These are phyloP conservation scores for Chaetophractus vellerosus DNA, from an alignment of 2,797 vertebrate species.

Conservation along the genomic window DNA sequence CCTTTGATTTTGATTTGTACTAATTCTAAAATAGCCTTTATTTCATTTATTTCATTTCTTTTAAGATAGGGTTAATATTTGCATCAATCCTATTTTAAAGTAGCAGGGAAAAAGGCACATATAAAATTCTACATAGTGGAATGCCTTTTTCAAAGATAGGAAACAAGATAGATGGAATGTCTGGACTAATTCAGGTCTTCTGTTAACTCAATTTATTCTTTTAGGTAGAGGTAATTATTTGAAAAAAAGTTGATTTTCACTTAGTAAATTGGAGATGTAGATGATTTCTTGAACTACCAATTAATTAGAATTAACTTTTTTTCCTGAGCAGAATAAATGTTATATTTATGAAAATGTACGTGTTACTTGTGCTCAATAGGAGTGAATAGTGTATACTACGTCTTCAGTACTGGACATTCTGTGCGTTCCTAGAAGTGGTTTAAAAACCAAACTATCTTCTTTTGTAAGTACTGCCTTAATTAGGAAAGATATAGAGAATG, in stretches of 20 bases:
- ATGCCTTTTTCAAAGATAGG: neutral
- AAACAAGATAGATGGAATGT: constrained; percentile 17
- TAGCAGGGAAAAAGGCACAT: constrained; percentile 10
- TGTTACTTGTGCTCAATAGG: constrained; percentile 17
- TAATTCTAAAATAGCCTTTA: constrained; percentile 39
- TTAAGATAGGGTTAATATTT: constrained; percentile 37
- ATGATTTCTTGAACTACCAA: neutral
- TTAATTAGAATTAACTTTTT: constrained; percentile 17
- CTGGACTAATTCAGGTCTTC: neutral
- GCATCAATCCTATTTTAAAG: neutral
- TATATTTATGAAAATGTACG: constrained; percentile 28
- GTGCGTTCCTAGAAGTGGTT: constrained; percentile 51
- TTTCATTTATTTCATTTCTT: constrained; percentile 49
- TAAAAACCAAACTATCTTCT: neutral
- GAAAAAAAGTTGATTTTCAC: neutral
- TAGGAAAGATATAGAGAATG: constrained; percentile 78
- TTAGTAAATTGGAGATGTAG: neutral
- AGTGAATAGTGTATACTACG: neutral
- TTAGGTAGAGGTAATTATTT: constrained; percentile 39
- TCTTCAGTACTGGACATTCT: constrained; percentile 62
- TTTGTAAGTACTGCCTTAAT: constrained; percentile 69
- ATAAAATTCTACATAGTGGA: fast-evolving
- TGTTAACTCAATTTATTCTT: constrained; percentile 35
- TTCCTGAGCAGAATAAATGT: constrained; percentile 15
- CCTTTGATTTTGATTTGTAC: constrained; percentile 30